Conservation (phyloP, 2,797 vertebrate genomes). For the Sebastes wilsoni region DNA sequence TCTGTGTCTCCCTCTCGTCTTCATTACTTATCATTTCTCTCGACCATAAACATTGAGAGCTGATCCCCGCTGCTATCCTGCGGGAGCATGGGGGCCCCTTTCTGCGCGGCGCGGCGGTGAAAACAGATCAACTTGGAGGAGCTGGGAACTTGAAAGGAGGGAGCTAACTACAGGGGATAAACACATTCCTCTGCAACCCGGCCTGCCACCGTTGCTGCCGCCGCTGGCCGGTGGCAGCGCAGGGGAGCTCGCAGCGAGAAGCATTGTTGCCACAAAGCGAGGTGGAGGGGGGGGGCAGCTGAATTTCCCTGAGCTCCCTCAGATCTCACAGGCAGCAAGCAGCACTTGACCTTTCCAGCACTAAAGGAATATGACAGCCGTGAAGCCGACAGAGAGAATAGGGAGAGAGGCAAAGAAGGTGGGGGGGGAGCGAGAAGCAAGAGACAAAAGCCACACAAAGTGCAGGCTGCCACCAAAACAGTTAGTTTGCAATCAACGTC, state of each 20-base stretch:
- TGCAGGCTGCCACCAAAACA: slow-evolving; percentile 85
- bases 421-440: slow-evolving; percentile 52
- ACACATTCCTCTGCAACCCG: slow-evolving; percentile 74
- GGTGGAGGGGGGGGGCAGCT: slow-evolving; percentile 48
- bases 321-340: slow-evolving; percentile 85
- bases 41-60: slow-evolving; percentile 65
- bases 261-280: slow-evolving; percentile 72
- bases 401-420: slow-evolving; percentile 38
- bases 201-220: slow-evolving; percentile 62
- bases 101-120: slow-evolving; percentile 39
- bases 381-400: slow-evolving; percentile 78
- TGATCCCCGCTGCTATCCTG: slow-evolving; percentile 64
- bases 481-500: slow-evolving; percentile 89
- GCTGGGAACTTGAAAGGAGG: slow-evolving; percentile 71
- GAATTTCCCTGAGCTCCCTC: slow-evolving; percentile 73
- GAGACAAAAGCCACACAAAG: slow-evolving; percentile 87
- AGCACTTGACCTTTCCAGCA: slow-evolving; percentile 86
- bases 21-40: slow-evolving; percentile 70
- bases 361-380: slow-evolving; percentile 89
- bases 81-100: slow-evolving; percentile 52
- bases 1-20: slow-evolving; percentile 55
- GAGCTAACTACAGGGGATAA: slow-evolving; percentile 73
- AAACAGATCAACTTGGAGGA: slow-evolving; percentile 68
- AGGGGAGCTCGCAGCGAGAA: slow-evolving; percentile 64
- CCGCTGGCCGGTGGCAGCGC: slow-evolving; percentile 58